These are phyloP conservation scores for Zelostemma sp. DNA, from an alignment of 1,140 invertebrate species.

Conservation along the genomic window DNA sequence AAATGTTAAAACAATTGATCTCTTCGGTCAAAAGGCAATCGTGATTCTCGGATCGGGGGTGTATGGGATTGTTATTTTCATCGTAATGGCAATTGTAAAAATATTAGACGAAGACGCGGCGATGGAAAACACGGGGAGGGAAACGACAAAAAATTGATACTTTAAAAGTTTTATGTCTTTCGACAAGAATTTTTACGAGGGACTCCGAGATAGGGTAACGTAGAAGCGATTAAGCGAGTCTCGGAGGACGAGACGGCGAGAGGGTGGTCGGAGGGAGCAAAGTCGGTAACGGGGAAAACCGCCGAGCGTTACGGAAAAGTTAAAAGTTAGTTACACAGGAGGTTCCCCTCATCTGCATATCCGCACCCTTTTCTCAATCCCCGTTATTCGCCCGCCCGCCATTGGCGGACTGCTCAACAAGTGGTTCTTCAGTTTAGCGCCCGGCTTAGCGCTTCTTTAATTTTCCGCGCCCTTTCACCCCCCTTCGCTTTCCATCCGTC, in stretches of 20 bases:
- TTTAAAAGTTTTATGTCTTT: slow-evolving; percentile 21
- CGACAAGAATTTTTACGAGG: slow-evolving; percentile 14
- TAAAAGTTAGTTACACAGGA: slow-evolving; percentile 67
- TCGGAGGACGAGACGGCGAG: slow-evolving; percentile 13
- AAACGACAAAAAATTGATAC: slow-evolving; percentile 14
- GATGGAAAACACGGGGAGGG: background rate
- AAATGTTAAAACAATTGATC: too few relatives aligned
- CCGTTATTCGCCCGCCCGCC: slow-evolving; percentile 42
- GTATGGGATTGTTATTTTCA: too few relatives aligned
- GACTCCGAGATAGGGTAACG: slow-evolving; percentile 6
- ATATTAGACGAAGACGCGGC: background rate
- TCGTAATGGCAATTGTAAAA: too few relatives aligned
- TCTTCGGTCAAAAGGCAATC: too few relatives aligned
- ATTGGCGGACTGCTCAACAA: slow-evolving; percentile 64
- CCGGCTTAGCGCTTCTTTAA: slow-evolving; percentile 69
- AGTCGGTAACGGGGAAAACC: slow-evolving; percentile 34
- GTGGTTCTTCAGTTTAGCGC: slow-evolving; percentile 70
- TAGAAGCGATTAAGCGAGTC: slow-evolving; percentile 29
- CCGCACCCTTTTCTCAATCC: slow-evolving; percentile 53
- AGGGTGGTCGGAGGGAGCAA: slow-evolving; percentile 4
- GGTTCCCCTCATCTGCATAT: slow-evolving; percentile 68
- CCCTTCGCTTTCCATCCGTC: slow-evolving; percentile 5
- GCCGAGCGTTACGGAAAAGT: slow-evolving; percentile 38
- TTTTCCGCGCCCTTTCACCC: slow-evolving; percentile 57
- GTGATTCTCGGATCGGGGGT: too few relatives aligned